phyloP scores from a whole-genome alignment of 1,140 invertebrate species.

The Triops longicaudatus region DNA sequence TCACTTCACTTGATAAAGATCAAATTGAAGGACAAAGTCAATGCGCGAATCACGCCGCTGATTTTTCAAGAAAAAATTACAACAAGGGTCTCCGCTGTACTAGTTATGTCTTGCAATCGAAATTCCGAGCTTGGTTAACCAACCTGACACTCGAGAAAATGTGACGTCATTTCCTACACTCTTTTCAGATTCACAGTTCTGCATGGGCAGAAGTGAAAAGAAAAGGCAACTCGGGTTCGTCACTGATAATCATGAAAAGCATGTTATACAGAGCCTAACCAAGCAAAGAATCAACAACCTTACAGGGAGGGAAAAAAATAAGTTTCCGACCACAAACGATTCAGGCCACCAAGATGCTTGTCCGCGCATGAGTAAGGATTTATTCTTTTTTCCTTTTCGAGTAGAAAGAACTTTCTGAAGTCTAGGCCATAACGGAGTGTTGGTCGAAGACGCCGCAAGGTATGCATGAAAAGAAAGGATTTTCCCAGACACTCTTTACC shows the following conservation, averaged over 20 bases:
- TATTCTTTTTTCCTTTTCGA: neutral
- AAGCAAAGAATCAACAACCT: neutral
- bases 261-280: neutral
- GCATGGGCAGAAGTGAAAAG: slow-evolving; percentile 3
- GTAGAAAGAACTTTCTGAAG: neutral
- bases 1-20: too few relatives aligned
- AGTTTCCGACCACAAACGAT: neutral
- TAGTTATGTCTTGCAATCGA: neutral
- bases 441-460: neutral
- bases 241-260: neutral
- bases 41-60: too few relatives aligned
- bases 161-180: slow-evolving; percentile 6
- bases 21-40: too few relatives aligned
- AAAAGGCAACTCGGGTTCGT: neutral
- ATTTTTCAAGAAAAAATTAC: neutral
- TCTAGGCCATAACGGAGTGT: neutral
- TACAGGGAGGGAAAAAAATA: neutral
- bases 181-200: slow-evolving; percentile 7
- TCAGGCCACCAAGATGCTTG: neutral
- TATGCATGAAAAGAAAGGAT: neutral
- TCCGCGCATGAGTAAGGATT: neutral
- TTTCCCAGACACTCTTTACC: neutral
- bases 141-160: neutral
- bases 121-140: neutral
- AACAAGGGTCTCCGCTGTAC: neutral